These are phyloP conservation scores for Lytechinus pictus DNA, from an alignment of 35 echinoderm and acorn worm genomes.

Conservation along the genomic window DNA sequence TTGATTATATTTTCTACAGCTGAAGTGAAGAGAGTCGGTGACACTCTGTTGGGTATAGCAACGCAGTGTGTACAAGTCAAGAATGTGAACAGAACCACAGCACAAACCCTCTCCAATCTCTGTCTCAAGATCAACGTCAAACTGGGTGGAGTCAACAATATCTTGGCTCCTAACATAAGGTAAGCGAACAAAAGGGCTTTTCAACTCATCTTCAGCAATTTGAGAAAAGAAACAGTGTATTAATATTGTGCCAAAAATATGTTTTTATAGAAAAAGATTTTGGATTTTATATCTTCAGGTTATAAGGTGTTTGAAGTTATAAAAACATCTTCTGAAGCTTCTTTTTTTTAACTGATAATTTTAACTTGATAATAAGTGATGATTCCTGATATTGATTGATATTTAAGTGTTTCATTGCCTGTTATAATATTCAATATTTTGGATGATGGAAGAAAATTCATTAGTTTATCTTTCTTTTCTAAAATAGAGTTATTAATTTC, in stretches of 20 bases:
- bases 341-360: not conserved
- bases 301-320: not conserved
- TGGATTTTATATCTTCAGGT: not conserved
- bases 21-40: constrained; percentile 98
- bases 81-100: constrained; percentile 98
- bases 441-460: not conserved
- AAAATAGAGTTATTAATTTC: not conserved
- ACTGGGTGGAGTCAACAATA: constrained; percentile 95
- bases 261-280: not conserved
- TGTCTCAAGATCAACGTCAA: constrained; percentile 99
- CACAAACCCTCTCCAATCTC: constrained; percentile 97
- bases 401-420: not conserved
- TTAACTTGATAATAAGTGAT: not conserved
- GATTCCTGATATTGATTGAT: not conserved
- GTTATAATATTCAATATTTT: not conserved
- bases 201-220: not conserved
- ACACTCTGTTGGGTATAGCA: constrained; percentile 92
- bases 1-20: constrained; percentile 57
- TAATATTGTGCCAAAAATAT: not conserved
- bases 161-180: constrained; percentile 88
- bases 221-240: not conserved
- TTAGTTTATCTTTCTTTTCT: not conserved
- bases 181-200: not conserved
- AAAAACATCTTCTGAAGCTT: not conserved
- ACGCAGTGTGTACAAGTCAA: constrained; percentile 99